phyloP scores from a whole-genome alignment of 2,888 invertebrate genomes.

The Kryphioiulus occultus region DNA sequence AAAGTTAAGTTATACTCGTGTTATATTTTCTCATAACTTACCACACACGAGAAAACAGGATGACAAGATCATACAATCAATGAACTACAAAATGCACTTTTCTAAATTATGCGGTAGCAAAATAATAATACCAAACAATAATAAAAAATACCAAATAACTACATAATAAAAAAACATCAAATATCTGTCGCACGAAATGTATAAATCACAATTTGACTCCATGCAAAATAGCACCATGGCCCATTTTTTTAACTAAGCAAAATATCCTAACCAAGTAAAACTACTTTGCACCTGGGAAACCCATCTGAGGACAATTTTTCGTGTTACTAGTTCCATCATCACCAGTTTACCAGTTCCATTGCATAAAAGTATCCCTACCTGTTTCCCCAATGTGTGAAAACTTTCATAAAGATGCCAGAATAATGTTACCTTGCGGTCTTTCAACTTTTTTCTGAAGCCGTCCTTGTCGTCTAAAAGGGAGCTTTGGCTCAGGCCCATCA shows the following conservation, averaged over 20 bases:
- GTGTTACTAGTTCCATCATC: too few relatives aligned
- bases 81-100: too few relatives aligned
- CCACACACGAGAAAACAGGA: too few relatives aligned
- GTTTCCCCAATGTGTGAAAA: background rate
- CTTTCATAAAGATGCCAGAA: background rate
- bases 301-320: background rate
- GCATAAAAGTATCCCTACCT: too few relatives aligned
- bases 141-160: too few relatives aligned
- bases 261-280: background rate
- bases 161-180: too few relatives aligned
- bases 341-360: too few relatives aligned
- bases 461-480: conserved; percentile 56
- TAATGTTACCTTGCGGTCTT: conserved; percentile 29
- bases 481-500: conserved; percentile 66
- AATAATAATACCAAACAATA: too few relatives aligned
- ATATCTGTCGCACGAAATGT: too few relatives aligned
- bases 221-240: background rate
- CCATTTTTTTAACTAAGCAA: background rate
- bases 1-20: background rate
- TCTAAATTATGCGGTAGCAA: too few relatives aligned
- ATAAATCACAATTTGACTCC: too few relatives aligned
- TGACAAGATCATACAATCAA: too few relatives aligned
- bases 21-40: background rate
- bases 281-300: background rate
- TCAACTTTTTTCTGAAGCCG: conserved; percentile 55